phyloP scores from a whole-genome alignment of 2,113 vertebrate species.

The Oryzias curvinotus region DNA sequence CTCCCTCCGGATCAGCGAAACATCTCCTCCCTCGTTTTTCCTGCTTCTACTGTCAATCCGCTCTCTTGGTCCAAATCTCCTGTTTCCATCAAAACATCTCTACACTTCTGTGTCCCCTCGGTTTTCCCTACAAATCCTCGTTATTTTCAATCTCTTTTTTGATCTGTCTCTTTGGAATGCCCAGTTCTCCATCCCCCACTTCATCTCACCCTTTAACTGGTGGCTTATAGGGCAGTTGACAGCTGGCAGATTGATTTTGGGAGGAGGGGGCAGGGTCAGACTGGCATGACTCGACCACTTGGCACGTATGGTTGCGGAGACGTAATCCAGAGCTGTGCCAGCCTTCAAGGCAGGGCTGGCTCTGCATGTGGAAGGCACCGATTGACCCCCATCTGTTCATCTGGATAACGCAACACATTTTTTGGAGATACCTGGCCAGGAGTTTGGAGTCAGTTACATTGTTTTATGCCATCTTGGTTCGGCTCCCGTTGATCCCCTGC shows the following conservation, averaged over 20 bases:
- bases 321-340: conserved; percentile 56
- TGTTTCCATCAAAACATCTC: conserved; percentile 12
- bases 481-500: not conserved
- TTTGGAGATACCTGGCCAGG: too few relatives aligned
- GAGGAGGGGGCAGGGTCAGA: conserved; percentile 32
- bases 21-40: not conserved
- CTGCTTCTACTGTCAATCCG: not conserved
- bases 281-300: conserved; percentile 55
- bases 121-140: conserved; percentile 55
- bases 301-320: conserved; percentile 42
- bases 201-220: conserved; percentile 25
- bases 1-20: not conserved
- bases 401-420: conserved; percentile 14
- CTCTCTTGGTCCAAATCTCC: conserved; percentile 20
- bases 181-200: too few relatives aligned
- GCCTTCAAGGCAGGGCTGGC: conserved; percentile 61
- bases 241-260: conserved; percentile 40
- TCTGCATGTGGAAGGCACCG: conserved; percentile 31
- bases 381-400: conserved; percentile 72
- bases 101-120: conserved; percentile 30
- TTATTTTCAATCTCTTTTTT: conserved; percentile 40
- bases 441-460: too few relatives aligned
- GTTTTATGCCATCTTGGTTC: conserved; percentile 15
- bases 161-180: too few relatives aligned
- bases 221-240: conserved; percentile 60